Evolutionary conservation across 2,113 vertebrate genomes (phyloP).

Genomic region (Rana temporaria): DNA sequence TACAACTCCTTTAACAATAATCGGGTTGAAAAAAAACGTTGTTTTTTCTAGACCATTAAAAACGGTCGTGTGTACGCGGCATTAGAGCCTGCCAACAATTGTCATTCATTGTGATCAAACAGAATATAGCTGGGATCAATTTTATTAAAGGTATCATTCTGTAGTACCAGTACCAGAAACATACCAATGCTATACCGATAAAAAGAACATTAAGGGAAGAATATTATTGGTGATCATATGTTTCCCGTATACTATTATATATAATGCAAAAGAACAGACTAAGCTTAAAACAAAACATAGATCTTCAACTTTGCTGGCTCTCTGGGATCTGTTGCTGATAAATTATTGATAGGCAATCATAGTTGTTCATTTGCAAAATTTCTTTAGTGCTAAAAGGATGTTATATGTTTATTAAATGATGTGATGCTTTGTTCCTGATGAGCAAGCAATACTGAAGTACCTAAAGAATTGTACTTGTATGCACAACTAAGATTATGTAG

Average conservation of each 20-base stretch:
- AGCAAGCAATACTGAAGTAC: conserved; percentile 5
- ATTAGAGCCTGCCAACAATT: conserved; percentile 3
- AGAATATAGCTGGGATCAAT: not conserved
- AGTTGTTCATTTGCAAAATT: conserved; percentile 10
- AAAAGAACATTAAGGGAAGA: too few relatives aligned
- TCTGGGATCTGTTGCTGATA: conserved; percentile 18
- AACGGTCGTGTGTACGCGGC: too few relatives aligned
- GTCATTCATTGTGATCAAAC: not conserved
- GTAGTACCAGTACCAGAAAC: too few relatives aligned
- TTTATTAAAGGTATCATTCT: too few relatives aligned
- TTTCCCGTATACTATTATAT: not conserved
- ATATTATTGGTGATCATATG: not conserved
- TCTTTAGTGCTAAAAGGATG: not conserved
- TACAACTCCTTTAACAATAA: too few relatives aligned
- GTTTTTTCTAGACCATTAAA: too few relatives aligned
- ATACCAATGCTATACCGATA: too few relatives aligned
- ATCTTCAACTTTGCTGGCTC: conserved; percentile 12
- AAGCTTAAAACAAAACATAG: not conserved
- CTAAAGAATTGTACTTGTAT: conserved; percentile 1
- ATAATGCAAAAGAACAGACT: conserved; percentile 16
- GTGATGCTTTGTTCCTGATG: not conserved
- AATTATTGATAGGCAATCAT: conserved; percentile 46
- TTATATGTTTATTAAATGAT: not conserved
- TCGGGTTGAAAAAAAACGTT: too few relatives aligned
- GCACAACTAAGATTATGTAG: not conserved